These are phyloP conservation scores for Athalia circularis DNA, from an alignment of 2,888 invertebrate species.

Conservation along the genomic window DNA sequence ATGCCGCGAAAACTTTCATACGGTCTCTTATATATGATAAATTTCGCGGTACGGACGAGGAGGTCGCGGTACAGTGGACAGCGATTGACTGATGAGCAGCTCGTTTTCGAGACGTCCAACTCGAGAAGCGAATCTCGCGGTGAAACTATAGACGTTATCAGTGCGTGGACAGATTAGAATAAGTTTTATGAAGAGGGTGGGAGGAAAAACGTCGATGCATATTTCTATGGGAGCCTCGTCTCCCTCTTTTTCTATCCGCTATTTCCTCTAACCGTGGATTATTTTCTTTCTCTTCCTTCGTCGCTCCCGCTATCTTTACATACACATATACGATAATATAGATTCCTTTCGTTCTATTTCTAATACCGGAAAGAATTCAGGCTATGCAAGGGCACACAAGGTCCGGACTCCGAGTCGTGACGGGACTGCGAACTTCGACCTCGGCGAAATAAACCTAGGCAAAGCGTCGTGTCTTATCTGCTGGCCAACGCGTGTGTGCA, in stretches of 20 bases:
- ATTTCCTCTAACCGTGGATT: not conserved
- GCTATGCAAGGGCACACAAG: conserved; percentile 52
- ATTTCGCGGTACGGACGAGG: conserved; percentile 5
- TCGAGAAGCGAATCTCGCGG: conserved; percentile 32
- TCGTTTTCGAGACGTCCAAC: not conserved
- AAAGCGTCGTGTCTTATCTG: conserved; percentile 2
- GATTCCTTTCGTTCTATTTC: not conserved
- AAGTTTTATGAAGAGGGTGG: not conserved
- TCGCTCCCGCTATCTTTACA: not conserved
- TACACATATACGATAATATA: not conserved
- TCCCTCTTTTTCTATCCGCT: conserved; percentile 2
- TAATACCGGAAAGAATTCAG: not conserved
- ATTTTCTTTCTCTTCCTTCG: not conserved
- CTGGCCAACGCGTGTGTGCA: conserved; percentile 4
- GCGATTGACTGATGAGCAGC: conserved; percentile 30
- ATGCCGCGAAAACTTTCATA: not conserved
- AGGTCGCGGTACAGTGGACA: conserved; percentile 29
- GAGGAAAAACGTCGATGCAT: conserved; percentile 32
- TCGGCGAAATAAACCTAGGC: conserved; percentile 28
- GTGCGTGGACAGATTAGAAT: conserved; percentile 32
- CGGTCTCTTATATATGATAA: too few relatives aligned
- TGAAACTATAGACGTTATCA: conserved; percentile 35
- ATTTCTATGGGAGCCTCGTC: not conserved
- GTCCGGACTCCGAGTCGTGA: conserved; percentile 41
- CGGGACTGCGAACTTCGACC: conserved; percentile 14